Evolutionary conservation across 2,113 vertebrate genomes (phyloP).

Genomic region (Urocitellus parryii): DNA sequence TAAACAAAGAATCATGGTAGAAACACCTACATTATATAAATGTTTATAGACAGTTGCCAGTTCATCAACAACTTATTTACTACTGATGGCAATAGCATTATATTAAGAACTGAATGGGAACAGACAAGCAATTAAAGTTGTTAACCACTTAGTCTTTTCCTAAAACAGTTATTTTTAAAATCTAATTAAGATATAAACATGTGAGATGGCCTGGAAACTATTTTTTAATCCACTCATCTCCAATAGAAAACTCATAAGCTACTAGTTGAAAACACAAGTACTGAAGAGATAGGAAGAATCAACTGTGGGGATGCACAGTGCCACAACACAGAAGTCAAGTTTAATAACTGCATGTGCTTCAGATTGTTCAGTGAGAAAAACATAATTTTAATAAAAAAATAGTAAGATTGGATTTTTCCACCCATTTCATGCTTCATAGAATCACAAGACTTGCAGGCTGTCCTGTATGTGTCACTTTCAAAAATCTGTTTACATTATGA

Average conservation of each 20-base stretch:
- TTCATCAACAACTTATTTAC: constrained; percentile 37
- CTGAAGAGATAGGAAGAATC: not conserved
- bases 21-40: not conserved
- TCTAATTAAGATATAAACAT: constrained; percentile 66
- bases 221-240: constrained; percentile 35
- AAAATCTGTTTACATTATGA: not conserved
- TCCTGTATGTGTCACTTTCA: not conserved
- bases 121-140: constrained; percentile 52
- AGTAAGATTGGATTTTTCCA: not conserved
- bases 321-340: not conserved
- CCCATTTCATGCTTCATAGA: not conserved
- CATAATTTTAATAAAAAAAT: not conserved
- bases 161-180: constrained; percentile 60
- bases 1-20: not conserved
- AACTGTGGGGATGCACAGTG: not conserved
- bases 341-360: not conserved
- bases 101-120: not conserved
- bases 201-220: constrained; percentile 53
- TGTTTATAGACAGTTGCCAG: not conserved
- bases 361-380: not conserved
- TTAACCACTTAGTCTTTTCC: constrained; percentile 40
- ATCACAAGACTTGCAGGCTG: not conserved
- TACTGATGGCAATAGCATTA: not conserved
- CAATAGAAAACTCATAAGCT: not conserved
- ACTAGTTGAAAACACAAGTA: not conserved